Evolutionary conservation across 2,888 invertebrate genomes (phyloP).

Genomic region (Apeira syringaria): DNA sequence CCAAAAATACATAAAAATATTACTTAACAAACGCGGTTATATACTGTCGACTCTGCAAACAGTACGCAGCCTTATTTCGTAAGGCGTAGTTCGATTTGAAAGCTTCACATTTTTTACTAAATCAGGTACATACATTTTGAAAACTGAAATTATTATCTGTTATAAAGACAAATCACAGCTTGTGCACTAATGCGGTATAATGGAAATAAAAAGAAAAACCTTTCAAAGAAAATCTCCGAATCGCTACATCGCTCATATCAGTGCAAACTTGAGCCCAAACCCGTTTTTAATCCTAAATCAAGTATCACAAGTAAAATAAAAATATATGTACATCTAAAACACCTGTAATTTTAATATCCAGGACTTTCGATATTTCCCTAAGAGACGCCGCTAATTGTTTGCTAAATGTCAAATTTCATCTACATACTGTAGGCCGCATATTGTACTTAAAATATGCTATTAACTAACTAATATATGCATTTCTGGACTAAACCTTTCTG

Average conservation of each 20-base stretch:
- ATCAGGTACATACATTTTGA: too few relatives aligned
- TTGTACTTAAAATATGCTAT: slow-evolving; percentile 2
- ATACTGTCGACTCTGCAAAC: too few relatives aligned
- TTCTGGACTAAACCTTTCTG: too few relatives aligned
- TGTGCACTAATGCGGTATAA: too few relatives aligned
- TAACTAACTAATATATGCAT: neutral
- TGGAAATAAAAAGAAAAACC: too few relatives aligned
- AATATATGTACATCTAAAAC: slow-evolving; percentile 16
- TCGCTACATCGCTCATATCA: slow-evolving; percentile 12
- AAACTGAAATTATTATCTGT: too few relatives aligned
- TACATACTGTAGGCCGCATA: slow-evolving; percentile 7
- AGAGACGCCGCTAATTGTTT: neutral
- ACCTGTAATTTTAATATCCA: slow-evolving; percentile 4
- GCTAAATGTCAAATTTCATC: neutral
- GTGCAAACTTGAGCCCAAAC: slow-evolving; percentile 19
- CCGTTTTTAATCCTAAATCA: slow-evolving; percentile 16
- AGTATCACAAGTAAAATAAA: slow-evolving; percentile 33
- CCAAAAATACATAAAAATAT: too few relatives aligned
- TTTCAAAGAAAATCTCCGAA: slow-evolving; percentile 4
- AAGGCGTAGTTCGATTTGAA: too few relatives aligned
- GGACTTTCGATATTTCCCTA: neutral
- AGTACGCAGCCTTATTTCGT: too few relatives aligned
- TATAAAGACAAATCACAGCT: too few relatives aligned
- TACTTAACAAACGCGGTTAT: too few relatives aligned
- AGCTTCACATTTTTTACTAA: too few relatives aligned